Evolutionary conservation across 2,113 vertebrate genomes (phyloP).

Genomic region (Pyxicephalus adspersus): DNA sequence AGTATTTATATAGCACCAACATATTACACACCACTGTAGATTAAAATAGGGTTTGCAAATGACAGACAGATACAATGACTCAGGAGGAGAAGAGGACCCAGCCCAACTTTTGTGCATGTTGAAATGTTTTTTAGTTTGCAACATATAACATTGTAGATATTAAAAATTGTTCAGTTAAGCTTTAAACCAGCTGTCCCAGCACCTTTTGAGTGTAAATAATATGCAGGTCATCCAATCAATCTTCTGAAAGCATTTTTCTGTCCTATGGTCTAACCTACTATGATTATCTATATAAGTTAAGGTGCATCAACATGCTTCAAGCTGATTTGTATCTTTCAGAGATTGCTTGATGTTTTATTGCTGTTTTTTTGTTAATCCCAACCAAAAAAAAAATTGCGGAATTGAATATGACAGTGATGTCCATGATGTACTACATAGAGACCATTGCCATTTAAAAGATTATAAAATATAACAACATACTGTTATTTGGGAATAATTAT

Average conservation of each 20-base stretch:
- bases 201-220: background rate
- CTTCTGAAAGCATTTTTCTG: background rate
- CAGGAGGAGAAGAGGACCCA: no score
- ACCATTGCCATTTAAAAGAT: no score
- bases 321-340: conserved; percentile 1
- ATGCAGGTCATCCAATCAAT: conserved; percentile 12
- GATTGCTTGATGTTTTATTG: background rate
- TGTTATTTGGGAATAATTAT: no score
- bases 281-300: conserved; percentile 24
- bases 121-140: no score
- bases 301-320: conserved; percentile 1
- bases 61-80: no score
- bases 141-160: background rate
- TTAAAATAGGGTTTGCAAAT: no score
- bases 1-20: no score
- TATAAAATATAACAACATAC: no score
- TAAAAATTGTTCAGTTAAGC: background rate
- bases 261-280: conserved; percentile 2
- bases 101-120: no score
- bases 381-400: background rate
- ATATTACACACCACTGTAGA: no score
- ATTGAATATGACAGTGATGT: conserved; percentile 8
- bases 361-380: background rate
- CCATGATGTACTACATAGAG: no score
- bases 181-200: background rate